phyloP scores from a whole-genome alignment of 2,113 vertebrate species.

The Manacus vitellinus region DNA sequence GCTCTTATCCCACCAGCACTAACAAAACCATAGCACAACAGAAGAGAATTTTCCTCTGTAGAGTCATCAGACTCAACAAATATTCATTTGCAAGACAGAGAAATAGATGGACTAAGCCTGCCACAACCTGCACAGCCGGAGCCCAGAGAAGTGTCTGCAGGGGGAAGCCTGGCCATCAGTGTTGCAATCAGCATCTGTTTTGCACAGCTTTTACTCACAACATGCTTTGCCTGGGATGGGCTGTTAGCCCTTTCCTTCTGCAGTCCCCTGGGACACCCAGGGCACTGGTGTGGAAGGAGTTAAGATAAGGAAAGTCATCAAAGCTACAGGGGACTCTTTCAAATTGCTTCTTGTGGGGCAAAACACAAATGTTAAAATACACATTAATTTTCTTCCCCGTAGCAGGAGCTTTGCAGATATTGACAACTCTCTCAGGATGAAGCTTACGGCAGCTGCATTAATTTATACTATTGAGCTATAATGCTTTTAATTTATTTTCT shows the following conservation, averaged over 20 bases:
- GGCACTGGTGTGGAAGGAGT: slow-evolving; percentile 37
- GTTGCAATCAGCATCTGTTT: not conserved
- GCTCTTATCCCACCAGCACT: not conserved
- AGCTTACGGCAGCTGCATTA: slow-evolving; percentile 60
- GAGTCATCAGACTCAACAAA: not conserved
- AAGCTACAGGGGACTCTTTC: slow-evolving; percentile 36
- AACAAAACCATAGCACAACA: not conserved
- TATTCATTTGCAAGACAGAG: not conserved
- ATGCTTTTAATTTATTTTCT: slow-evolving; percentile 74
- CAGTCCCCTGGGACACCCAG: not conserved
- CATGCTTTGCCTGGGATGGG: not conserved
- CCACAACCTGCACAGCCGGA: not conserved
- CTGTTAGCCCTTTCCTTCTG: not conserved
- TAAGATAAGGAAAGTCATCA: slow-evolving; percentile 50
- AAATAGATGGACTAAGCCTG: not conserved
- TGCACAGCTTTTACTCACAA: not conserved
- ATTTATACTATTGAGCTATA: slow-evolving; percentile 70
- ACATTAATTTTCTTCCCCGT: slow-evolving; percentile 55
- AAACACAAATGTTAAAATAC: slow-evolving; percentile 40
- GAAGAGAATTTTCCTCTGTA: not conserved
- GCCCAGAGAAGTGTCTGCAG: not conserved
- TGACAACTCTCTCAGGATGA: slow-evolving; percentile 70
- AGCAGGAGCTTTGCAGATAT: slow-evolving; percentile 57
- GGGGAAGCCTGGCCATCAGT: not conserved
- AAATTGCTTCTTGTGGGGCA: slow-evolving; percentile 45